phyloP scores from a whole-genome alignment of 1,140 invertebrate species.

The Oryctes rhinoceros region DNA sequence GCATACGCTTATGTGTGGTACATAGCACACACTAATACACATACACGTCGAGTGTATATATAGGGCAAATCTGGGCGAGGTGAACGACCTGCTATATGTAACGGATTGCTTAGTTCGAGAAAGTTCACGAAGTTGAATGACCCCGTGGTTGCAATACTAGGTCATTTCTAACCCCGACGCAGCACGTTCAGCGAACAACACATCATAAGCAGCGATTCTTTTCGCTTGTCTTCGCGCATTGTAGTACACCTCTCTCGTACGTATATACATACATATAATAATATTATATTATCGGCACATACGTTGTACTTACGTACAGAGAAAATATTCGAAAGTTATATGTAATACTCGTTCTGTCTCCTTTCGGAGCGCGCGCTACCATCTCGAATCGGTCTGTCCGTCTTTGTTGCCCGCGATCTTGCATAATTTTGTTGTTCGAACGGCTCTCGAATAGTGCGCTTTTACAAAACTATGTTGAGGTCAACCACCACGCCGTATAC shows the following conservation, averaged over 20 bases:
- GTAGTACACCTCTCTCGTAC: background rate
- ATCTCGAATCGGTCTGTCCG: slow-evolving; percentile 40
- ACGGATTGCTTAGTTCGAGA: slow-evolving; percentile 53
- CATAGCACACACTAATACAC: background rate
- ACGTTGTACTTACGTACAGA: slow-evolving; percentile 3
- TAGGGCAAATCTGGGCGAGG: slow-evolving; percentile 47
- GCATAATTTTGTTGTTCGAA: slow-evolving; percentile 50
- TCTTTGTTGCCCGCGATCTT: slow-evolving; percentile 41
- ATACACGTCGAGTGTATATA: slow-evolving; percentile 14
- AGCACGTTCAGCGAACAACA: slow-evolving; percentile 31
- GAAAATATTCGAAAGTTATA: slow-evolving; percentile 52
- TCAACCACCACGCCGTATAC: slow-evolving; percentile 53
- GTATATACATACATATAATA: background rate
- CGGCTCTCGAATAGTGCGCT: slow-evolving; percentile 23
- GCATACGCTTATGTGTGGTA: background rate
- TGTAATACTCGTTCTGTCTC: slow-evolving; percentile 27
- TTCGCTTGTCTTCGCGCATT: background rate
- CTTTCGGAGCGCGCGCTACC: slow-evolving; percentile 38
- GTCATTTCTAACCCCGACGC: slow-evolving; percentile 50
- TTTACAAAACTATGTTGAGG: slow-evolving; percentile 55
- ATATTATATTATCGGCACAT: slow-evolving; percentile 10
- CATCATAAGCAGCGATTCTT: slow-evolving; percentile 4
- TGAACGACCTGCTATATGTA: slow-evolving; percentile 56
- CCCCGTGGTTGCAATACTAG: slow-evolving; percentile 51
- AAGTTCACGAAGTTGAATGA: slow-evolving; percentile 57